Percentiles rank a stretch among this genome's conserved stretches.
phyloP scores from a whole-genome alignment of 30 jellyfish, hydroid and myxozoan genomes.

The Phacellophora camtschatica region DNA sequence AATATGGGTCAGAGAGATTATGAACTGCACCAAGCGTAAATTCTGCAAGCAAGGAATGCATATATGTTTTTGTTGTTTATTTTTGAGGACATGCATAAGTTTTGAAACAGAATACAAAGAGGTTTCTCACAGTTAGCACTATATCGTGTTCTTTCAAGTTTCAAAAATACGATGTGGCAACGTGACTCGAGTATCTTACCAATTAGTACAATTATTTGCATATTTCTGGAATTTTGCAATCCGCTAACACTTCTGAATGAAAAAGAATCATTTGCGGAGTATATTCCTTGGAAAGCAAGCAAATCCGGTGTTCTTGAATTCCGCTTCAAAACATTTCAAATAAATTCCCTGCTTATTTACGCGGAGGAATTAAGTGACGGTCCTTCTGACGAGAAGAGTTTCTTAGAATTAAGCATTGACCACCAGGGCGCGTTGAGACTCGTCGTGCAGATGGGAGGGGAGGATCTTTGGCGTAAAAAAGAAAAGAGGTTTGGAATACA shows the following conservation, averaged over 20 bases:
- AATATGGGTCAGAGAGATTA: too few species aligned
- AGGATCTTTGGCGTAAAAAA: constrained; percentile 21
- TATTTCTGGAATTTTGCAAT: not conserved
- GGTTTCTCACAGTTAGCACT: too few species aligned
- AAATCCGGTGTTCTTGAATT: constrained; percentile 58
- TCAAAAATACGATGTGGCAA: too few species aligned
- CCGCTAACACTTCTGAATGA: constrained; percentile 59
- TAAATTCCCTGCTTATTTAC: constrained; percentile 50
- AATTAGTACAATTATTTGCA: not conserved
- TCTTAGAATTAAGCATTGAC: constrained; percentile 32
- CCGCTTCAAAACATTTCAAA: constrained; percentile 75
- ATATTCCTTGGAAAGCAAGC: constrained; percentile 73
- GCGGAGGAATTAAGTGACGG: constrained; percentile 43
- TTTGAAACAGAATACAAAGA: too few species aligned
- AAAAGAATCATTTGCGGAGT: constrained; percentile 66
- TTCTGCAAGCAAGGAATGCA: too few species aligned
- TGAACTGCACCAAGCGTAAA: too few species aligned
- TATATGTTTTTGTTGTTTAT: too few species aligned
- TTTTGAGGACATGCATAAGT: too few species aligned
- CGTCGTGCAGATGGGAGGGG: constrained; percentile 67
- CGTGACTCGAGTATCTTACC: not conserved
- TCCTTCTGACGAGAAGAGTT: constrained; percentile 33
- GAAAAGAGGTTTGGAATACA: constrained; percentile 40
- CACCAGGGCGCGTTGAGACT: constrained; percentile 67
- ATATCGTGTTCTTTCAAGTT: too few species aligned